phyloP scores from a whole-genome alignment of 2,888 invertebrate species.

The Orthosia gothica region DNA sequence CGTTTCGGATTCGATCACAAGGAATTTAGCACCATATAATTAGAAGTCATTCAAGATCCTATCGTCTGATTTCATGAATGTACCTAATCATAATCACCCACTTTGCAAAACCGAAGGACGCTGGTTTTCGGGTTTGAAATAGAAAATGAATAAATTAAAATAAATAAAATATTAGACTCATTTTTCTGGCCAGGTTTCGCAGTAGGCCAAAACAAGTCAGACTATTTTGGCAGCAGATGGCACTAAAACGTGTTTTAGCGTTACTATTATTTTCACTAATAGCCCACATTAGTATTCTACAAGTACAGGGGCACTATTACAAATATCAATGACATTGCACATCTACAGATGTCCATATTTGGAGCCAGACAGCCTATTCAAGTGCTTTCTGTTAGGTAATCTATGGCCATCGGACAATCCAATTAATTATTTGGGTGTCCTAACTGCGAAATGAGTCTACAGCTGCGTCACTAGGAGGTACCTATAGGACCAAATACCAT shows the following conservation, averaged over 20 bases:
- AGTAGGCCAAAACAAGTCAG: too few relatives aligned
- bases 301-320: constrained; percentile 19
- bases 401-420: constrained; percentile 19
- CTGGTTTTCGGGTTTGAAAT: too few relatives aligned
- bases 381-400: constrained; percentile 26
- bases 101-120: too few relatives aligned
- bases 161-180: too few relatives aligned
- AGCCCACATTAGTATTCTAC: constrained; percentile 45
- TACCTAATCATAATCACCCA: too few relatives aligned
- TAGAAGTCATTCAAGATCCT: too few relatives aligned
- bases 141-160: too few relatives aligned
- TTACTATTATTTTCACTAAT: constrained; percentile 9
- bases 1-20: too few relatives aligned
- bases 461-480: not conserved
- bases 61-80: too few relatives aligned
- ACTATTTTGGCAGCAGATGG: not conserved
- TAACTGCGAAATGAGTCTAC: constrained; percentile 9
- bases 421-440: constrained; percentile 20
- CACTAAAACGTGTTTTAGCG: not conserved
- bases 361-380: constrained; percentile 23
- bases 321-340: constrained; percentile 46
- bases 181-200: too few relatives aligned
- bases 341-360: constrained; percentile 6
- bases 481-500: not conserved
- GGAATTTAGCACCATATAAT: too few relatives aligned